Percentiles rank a stretch among this genome's conserved stretches.
These are phyloP conservation scores for Lamellibrachia satsuma DNA, from an alignment of 2,888 invertebrate genomes.

Conservation along the genomic window DNA sequence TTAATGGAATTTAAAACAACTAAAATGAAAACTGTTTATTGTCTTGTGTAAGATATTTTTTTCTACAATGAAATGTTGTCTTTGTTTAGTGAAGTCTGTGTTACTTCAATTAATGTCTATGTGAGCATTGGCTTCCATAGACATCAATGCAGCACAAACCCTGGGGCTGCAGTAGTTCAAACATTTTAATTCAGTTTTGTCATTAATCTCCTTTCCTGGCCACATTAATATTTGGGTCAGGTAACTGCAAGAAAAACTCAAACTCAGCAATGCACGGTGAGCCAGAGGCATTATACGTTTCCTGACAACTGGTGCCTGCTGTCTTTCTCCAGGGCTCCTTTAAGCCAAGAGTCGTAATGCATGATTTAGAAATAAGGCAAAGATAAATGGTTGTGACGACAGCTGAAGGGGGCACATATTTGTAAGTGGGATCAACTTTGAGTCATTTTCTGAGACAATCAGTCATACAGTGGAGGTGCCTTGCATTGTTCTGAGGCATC, in stretches of 20 bases:
- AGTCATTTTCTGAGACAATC: conserved; percentile 13
- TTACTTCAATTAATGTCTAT: neutral
- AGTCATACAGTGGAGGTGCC: neutral
- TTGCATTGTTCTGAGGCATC: neutral
- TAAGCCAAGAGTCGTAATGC: neutral
- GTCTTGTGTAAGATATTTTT: neutral
- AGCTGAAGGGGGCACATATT: neutral
- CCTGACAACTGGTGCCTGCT: neutral
- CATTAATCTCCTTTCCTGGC: neutral
- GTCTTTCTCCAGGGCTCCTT: conserved; percentile 3
- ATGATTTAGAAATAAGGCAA: neutral
- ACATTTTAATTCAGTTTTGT: neutral
- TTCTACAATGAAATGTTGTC: neutral
- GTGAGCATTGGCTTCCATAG: neutral
- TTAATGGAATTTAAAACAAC: neutral
- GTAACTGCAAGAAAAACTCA: neutral
- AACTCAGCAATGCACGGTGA: neutral
- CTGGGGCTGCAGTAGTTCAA: neutral
- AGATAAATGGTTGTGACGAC: conserved; percentile 13
- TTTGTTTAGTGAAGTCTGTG: neutral
- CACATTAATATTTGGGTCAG: conserved; percentile 17
- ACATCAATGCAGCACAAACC: neutral
- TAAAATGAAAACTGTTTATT: neutral
- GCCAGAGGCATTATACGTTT: neutral
- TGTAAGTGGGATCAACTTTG: conserved; percentile 3